These are phyloP conservation scores for Phyllotis vaccarum DNA, from an alignment of 2,797 vertebrate species.

Conservation along the genomic window DNA sequence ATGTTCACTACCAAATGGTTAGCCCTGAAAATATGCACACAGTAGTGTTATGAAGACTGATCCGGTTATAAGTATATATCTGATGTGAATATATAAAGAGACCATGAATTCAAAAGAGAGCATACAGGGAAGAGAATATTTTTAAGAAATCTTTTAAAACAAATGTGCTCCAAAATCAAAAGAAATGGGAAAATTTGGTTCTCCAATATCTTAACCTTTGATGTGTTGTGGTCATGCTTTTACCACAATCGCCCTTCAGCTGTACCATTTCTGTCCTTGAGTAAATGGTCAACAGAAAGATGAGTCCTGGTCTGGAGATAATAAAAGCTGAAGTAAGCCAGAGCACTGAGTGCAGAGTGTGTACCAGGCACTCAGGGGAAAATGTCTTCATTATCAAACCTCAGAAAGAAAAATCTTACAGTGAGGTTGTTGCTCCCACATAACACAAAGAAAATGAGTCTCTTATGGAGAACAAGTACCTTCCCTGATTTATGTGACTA, in stretches of 20 bases:
- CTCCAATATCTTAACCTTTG: neutral
- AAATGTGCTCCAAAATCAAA: neutral
- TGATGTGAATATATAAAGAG: neutral
- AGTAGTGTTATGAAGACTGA: neutral
- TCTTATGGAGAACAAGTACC: neutral
- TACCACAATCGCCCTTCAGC: neutral
- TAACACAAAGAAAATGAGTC: conserved; percentile 37
- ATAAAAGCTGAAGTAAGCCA: neutral
- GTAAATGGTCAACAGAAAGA: neutral
- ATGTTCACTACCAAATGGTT: too few species aligned
- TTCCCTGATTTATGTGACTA: neutral
- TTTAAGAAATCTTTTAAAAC: neutral
- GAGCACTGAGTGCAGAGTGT: neutral
- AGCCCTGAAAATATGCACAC: neutral
- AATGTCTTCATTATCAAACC: neutral
- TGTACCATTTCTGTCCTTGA: neutral
- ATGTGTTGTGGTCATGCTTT: conserved; percentile 18
- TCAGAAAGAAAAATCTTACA: conserved; percentile 6
- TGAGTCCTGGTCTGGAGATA: neutral
- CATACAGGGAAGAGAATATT: neutral
- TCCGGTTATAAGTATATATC: too few species aligned
- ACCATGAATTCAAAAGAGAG: neutral
- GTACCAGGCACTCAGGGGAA: neutral
- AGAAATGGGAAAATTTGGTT: neutral
- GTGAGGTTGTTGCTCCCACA: neutral